Conservation (phyloP, 2,797 vertebrate genomes). For the Epinephelus awoara region DNA sequence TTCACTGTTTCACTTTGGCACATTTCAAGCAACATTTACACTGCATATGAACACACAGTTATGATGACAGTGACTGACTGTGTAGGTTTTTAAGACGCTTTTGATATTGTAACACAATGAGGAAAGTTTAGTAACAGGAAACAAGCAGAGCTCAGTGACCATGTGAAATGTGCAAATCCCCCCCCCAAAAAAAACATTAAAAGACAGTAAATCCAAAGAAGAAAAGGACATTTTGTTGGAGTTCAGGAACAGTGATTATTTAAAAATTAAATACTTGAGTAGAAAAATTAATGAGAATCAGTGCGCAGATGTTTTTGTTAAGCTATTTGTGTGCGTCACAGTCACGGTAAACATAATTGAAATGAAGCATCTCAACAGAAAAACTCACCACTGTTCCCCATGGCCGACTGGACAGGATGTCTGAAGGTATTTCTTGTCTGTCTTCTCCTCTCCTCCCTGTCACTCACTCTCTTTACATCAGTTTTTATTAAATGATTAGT, state of each 20-base stretch:
- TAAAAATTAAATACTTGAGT: not conserved
- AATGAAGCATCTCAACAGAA: constrained; percentile 15
- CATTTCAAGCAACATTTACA: not conserved
- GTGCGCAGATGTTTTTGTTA: not conserved
- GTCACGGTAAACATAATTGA: not conserved
- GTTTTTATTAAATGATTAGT: constrained; percentile 18
- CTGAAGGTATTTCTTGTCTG: not conserved
- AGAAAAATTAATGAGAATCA: not conserved
- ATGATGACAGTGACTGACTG: not conserved
- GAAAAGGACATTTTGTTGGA: not conserved
- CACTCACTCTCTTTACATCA: constrained; percentile 6
- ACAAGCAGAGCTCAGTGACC: not conserved
- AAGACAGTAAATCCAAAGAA: not conserved
- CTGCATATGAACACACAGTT: not conserved
- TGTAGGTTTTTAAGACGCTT: not conserved
- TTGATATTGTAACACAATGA: not conserved
- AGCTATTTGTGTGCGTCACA: not conserved
- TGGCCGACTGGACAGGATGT: constrained; percentile 41
- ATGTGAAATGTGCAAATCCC: not conserved
- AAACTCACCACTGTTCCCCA: constrained; percentile 79
- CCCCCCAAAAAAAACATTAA: not conserved
- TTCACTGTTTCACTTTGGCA: not conserved
- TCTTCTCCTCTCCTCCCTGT: constrained; percentile 21
- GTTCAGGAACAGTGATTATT: not conserved
- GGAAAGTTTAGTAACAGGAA: not conserved